phyloP scores from a whole-genome alignment of 2,113 vertebrate genomes.

The Circaetus cinerascens region DNA sequence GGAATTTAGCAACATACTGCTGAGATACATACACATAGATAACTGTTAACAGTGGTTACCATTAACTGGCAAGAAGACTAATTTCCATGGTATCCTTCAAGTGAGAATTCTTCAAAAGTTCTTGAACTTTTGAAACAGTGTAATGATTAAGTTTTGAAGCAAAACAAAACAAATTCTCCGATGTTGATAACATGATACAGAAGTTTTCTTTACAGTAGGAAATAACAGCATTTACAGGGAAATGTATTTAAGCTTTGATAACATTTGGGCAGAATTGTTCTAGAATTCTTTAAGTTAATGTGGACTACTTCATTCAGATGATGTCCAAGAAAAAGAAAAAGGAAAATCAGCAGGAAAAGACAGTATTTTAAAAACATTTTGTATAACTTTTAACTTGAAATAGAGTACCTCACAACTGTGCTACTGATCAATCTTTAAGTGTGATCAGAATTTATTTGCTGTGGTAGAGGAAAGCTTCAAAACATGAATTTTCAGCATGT shows the following conservation, averaged over 20 bases:
- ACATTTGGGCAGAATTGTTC: neutral
- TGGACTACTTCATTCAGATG: neutral
- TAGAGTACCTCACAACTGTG: neutral
- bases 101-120: neutral
- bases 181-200: neutral
- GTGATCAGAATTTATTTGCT: conserved; percentile 1
- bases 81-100: neutral
- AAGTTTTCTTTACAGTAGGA: neutral
- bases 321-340: neutral
- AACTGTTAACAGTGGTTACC: neutral
- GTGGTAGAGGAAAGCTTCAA: neutral
- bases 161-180: neutral
- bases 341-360: neutral
- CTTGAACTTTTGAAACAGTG: neutral
- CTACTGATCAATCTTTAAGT: neutral
- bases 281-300: neutral
- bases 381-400: neutral
- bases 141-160: neutral
- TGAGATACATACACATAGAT: neutral
- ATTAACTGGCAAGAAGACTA: neutral
- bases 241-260: neutral
- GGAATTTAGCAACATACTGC: neutral
- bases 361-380: neutral
- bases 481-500: neutral
- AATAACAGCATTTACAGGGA: neutral